Percentiles rank a stretch among this genome's conserved stretches.
These are phyloP conservation scores for Nyctibius bracteatus DNA, from an alignment of 2,113 vertebrate genomes.

Conservation along the genomic window DNA sequence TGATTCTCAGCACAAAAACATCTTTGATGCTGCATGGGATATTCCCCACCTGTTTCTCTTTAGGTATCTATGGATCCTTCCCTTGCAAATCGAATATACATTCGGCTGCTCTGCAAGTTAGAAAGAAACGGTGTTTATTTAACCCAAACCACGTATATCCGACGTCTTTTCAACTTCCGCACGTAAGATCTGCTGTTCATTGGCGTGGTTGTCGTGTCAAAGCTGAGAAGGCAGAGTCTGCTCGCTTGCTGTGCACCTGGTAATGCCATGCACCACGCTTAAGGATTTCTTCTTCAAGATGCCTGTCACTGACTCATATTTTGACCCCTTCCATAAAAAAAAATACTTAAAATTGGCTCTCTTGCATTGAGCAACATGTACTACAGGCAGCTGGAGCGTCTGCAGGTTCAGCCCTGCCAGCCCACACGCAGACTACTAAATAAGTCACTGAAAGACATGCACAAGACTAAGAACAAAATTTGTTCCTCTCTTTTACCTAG, in stretches of 20 bases:
- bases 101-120: background rate
- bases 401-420: background rate
- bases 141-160: background rate
- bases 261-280: background rate
- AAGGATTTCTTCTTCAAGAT: background rate
- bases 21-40: background rate
- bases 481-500: background rate
- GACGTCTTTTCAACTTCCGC: background rate
- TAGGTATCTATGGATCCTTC: background rate
- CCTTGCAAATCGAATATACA: background rate
- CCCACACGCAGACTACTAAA: background rate
- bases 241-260: background rate
- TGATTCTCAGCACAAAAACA: slow-evolving; percentile 8
- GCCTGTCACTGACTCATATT: background rate
- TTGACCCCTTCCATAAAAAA: background rate
- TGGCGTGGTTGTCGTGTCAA: background rate
- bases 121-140: background rate
- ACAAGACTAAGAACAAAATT: background rate
- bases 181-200: background rate
- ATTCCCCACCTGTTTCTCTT: background rate
- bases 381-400: background rate
- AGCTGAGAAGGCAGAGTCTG: too few species aligned
- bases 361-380: background rate
- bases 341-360: background rate
- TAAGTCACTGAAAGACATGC: background rate